phyloP scores from a whole-genome alignment of 2,888 invertebrate species.

The Melipona beecheii region DNA sequence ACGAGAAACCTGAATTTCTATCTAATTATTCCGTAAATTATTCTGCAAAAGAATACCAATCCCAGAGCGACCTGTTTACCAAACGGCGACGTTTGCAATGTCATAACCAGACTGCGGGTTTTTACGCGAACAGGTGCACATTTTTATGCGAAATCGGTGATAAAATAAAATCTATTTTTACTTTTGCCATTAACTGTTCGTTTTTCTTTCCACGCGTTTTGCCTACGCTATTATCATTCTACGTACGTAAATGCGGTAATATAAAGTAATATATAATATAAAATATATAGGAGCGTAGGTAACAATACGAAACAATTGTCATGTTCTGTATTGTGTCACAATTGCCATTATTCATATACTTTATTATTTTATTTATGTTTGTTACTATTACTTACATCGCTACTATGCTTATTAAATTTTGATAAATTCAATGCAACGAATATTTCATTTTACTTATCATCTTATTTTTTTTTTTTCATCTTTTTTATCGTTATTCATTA shows the following conservation, averaged over 20 bases:
- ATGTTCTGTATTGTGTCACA: too few relatives aligned
- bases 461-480: background rate
- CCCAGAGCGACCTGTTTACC: background rate
- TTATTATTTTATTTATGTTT: too few relatives aligned
- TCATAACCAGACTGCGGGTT: background rate
- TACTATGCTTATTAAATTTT: background rate
- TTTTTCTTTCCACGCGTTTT: background rate
- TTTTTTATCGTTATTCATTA: background rate
- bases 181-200: background rate
- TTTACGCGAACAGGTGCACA: background rate
- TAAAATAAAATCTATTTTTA: background rate
- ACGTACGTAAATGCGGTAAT: too few relatives aligned
- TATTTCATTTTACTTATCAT: background rate
- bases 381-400: too few relatives aligned
- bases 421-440: background rate
- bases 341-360: too few relatives aligned
- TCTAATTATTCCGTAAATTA: background rate
- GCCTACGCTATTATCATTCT: too few relatives aligned
- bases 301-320: too few relatives aligned
- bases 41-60: background rate
- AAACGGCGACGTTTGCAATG: background rate
- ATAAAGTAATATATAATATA: too few relatives aligned
- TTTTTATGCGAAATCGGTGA: background rate
- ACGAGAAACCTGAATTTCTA: background rate
- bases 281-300: too few relatives aligned